Conservation (phyloP, 2,797 vertebrate genomes). For the Siniperca scherzeri region DNA sequence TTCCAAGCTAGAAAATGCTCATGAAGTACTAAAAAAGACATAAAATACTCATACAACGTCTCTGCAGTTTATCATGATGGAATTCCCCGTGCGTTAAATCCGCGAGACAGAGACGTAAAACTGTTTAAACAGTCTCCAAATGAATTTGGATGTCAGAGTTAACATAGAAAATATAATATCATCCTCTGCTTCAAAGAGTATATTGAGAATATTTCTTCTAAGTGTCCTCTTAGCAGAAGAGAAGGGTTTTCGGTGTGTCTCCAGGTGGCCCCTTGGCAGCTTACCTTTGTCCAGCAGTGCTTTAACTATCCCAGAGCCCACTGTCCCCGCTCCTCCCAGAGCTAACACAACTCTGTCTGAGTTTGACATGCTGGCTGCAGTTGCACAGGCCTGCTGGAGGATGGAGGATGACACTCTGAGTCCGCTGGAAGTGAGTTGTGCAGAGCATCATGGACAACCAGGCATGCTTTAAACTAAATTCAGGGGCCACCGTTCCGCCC, state of each 20-base stretch:
- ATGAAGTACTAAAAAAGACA: background rate
- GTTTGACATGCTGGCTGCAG: slow-evolving; percentile 75
- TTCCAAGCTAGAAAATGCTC: background rate
- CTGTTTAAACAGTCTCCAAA: background rate
- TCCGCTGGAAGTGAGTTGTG: slow-evolving; percentile 21
- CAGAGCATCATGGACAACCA: slow-evolving; percentile 30
- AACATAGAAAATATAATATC: background rate
- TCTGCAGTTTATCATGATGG: background rate
- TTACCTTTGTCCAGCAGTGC: slow-evolving; percentile 89
- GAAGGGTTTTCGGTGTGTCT: too few relatives aligned
- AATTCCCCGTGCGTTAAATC: slow-evolving; percentile 8
- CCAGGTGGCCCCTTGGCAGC: background rate
- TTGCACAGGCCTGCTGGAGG: slow-evolving; percentile 31
- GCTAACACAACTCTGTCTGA: slow-evolving; percentile 84
- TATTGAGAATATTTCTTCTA: background rate
- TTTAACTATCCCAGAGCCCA: slow-evolving; percentile 88
- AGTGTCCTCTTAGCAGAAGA: background rate
- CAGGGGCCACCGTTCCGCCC: slow-evolving; percentile 67
- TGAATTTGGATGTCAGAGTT: background rate
- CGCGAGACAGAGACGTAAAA: slow-evolving; percentile 1
- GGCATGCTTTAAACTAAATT: slow-evolving; percentile 73
- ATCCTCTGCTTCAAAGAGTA: background rate
- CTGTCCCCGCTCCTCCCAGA: slow-evolving; percentile 88
- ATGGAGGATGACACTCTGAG: background rate
- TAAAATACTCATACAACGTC: background rate